A percentile compares a stretch with the other conserved stretches of the same genome.
Evolutionary conservation across 2,797 vertebrate genomes (phyloP).

Genomic region (Syndactyla subalaris): DNA sequence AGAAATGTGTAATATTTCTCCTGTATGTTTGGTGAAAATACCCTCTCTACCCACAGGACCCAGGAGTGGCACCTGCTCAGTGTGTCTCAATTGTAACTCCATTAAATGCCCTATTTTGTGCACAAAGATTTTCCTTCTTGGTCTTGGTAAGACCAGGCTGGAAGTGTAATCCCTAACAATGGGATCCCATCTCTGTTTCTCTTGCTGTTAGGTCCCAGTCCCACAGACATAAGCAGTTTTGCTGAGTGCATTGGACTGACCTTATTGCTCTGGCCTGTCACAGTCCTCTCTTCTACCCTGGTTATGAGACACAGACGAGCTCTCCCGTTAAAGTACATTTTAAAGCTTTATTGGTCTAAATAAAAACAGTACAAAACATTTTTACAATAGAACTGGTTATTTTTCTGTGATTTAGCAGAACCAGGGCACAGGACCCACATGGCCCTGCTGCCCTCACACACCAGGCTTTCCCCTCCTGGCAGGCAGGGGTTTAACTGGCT

Average conservation of each 20-base stretch:
- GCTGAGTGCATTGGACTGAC: neutral
- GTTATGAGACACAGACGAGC: neutral
- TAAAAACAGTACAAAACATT: neutral
- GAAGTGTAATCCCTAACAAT: neutral
- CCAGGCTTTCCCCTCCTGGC: neutral
- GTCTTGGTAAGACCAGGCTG: neutral
- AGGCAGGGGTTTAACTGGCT: conserved; percentile 61
- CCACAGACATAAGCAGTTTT: neutral
- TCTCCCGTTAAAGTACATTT: neutral
- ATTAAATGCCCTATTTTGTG: neutral
- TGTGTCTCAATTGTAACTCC: neutral
- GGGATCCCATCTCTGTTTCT: neutral
- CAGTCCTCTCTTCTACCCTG: neutral
- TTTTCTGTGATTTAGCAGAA: neutral
- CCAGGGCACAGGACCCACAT: neutral
- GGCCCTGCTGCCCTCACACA: neutral
- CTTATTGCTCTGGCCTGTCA: neutral
- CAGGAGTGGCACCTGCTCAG: neutral
- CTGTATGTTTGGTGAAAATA: neutral
- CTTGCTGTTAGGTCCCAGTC: neutral
- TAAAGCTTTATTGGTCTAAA: conserved; percentile 47
- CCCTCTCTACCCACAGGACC: neutral
- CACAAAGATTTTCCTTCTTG: neutral
- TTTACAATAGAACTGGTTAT: neutral
- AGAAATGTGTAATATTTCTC: neutral